These are phyloP conservation scores for Peromyscus leucopus DNA, from an alignment of 2,113 vertebrate genomes.

Conservation along the genomic window DNA sequence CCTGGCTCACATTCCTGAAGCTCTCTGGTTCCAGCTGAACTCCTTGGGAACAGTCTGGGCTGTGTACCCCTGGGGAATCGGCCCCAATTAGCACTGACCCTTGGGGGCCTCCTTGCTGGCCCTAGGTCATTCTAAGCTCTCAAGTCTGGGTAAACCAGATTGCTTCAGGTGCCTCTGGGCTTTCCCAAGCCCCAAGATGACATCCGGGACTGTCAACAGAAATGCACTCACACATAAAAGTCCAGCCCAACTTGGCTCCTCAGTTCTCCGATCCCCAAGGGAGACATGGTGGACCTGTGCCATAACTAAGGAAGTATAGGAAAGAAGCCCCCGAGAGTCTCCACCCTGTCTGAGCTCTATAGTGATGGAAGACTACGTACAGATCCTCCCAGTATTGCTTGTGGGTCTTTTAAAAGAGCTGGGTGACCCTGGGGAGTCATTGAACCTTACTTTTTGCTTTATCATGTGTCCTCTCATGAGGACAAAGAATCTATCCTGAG, in stretches of 20 bases:
- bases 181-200: conserved; percentile 60
- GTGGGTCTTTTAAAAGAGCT: not conserved
- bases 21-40: conserved; percentile 85
- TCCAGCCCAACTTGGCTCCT: not conserved
- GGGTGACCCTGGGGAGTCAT: not conserved
- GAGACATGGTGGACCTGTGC: not conserved
- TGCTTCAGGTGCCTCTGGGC: conserved; percentile 60
- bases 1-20: conserved; percentile 82
- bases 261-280: conserved; percentile 3
- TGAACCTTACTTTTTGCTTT: conserved; percentile 20
- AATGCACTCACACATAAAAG: conserved; percentile 19
- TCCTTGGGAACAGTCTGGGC: conserved; percentile 85
- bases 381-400: not conserved
- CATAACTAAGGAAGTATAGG: not conserved
- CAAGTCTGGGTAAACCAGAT: conserved; percentile 72
- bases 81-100: conserved; percentile 84
- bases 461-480: not conserved
- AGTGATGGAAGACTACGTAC: too few species aligned
- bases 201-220: not conserved
- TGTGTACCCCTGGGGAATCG: conserved; percentile 82
- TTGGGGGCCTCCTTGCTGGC: conserved; percentile 79
- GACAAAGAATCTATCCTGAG: not conserved
- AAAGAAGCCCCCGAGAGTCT: not conserved
- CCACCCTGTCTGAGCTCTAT: not conserved
- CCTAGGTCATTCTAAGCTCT: conserved; percentile 75